phyloP scores from a whole-genome alignment of 92 coral and sea anemone genomes.

The Plumapathes pennacea region DNA sequence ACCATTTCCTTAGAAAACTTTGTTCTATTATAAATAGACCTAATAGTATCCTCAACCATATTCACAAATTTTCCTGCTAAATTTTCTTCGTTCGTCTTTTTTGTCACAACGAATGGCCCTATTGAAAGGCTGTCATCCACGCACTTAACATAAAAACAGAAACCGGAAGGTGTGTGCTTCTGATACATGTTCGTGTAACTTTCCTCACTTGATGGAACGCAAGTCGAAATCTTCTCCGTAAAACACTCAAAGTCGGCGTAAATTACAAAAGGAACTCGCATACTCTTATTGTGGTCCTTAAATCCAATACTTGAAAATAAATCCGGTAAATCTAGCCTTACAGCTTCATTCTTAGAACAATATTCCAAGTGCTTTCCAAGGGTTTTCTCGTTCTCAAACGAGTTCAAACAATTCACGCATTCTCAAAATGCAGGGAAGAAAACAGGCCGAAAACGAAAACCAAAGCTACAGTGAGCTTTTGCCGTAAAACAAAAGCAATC shows the following conservation, averaged over 20 bases:
- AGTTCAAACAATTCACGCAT: too few species aligned
- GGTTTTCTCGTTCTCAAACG: too few species aligned
- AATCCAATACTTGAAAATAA: not conserved
- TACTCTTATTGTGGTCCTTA: not conserved
- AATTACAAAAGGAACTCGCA: constrained; percentile 10
- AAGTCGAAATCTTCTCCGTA: not conserved
- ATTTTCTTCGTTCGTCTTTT: constrained; percentile 29
- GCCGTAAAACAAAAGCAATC: too few species aligned
- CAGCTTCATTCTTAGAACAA: constrained; percentile 4
- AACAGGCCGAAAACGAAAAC: too few species aligned
- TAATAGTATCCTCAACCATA: constrained; percentile 14
- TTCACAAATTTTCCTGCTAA: constrained; percentile 24
- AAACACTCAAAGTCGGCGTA: constrained; percentile 32
- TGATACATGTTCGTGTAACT: constrained; percentile 1
- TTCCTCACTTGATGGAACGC: not conserved
- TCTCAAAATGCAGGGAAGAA: too few species aligned
- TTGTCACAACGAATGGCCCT: not conserved
- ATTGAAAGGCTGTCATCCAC: not conserved
- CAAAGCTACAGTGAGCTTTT: too few species aligned
- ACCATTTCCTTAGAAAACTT: not conserved
- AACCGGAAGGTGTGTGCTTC: constrained; percentile 25
- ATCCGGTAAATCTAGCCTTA: constrained; percentile 1
- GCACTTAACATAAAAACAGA: constrained; percentile 8
- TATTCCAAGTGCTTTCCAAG: too few species aligned
- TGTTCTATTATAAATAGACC: constrained; percentile 1